These are phyloP conservation scores for Drosophila meridiana DNA, from an alignment of 2,888 invertebrate genomes.

Conservation along the genomic window DNA sequence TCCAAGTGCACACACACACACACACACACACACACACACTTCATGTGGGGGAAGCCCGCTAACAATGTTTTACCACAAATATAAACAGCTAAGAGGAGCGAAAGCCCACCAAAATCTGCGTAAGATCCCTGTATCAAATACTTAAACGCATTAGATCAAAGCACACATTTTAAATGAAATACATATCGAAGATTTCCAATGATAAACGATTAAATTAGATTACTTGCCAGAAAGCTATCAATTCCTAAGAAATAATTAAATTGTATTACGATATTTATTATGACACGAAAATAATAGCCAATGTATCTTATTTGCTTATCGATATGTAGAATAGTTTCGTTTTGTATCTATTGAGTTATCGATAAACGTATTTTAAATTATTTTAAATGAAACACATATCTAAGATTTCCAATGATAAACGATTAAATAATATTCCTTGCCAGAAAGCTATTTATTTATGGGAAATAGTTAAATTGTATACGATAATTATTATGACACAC, in stretches of 20 bases:
- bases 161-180: not conserved
- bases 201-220: slow-evolving; percentile 1
- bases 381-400: not conserved
- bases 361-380: too few species aligned
- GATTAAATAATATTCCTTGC: not conserved
- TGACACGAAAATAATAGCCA: not conserved
- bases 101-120: slow-evolving; percentile 6
- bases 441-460: not conserved
- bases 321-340: too few species aligned
- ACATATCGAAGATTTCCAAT: not conserved
- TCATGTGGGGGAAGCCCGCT: slow-evolving; percentile 4
- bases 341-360: too few species aligned
- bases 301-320: too few species aligned
- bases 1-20: not conserved
- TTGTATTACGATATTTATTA: not conserved
- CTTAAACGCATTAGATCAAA: slow-evolving; percentile 34
- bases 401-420: not conserved
- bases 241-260: not conserved
- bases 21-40: not conserved
- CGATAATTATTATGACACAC: too few species aligned
- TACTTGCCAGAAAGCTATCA: not conserved
- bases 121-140: slow-evolving; percentile 1
- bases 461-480: not conserved
- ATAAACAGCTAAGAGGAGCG: slow-evolving; percentile 12
- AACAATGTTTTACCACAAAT: slow-evolving; percentile 34